These are phyloP conservation scores for Pangasius mekongensis DNA, from an alignment of 2,797 vertebrate genomes.

Conservation along the genomic window DNA sequence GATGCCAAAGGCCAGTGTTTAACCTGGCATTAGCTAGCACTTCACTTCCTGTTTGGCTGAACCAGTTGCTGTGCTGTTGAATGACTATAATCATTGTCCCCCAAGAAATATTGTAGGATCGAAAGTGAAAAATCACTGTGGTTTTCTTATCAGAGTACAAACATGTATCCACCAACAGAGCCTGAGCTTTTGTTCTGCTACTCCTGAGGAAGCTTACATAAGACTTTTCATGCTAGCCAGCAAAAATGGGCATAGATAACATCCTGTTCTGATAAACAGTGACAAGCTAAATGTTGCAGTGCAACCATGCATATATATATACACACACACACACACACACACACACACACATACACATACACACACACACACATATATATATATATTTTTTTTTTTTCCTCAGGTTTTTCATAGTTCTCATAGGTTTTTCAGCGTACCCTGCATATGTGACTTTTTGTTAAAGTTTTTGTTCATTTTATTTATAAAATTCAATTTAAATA, in stretches of 20 bases:
- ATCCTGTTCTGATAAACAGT: neutral
- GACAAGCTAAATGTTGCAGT: neutral
- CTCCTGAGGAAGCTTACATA: constrained; percentile 45
- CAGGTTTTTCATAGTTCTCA: neutral
- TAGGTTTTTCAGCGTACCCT: neutral
- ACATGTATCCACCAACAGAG: constrained; percentile 34
- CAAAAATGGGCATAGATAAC: constrained; percentile 1
- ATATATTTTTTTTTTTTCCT: neutral
- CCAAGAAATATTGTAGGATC: constrained; percentile 33
- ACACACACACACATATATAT: too few species aligned
- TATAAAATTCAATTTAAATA: neutral
- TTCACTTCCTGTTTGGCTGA: constrained; percentile 56
- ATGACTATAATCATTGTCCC: constrained; percentile 23
- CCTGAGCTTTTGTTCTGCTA: constrained; percentile 36
- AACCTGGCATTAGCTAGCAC: constrained; percentile 15
- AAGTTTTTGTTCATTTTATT: neutral
- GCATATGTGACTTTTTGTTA: neutral
- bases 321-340: too few species aligned
- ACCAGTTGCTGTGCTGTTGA: neutral
- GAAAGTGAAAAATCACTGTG: constrained; percentile 15
- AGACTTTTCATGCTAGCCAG: constrained; percentile 20
- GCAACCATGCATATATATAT: neutral
- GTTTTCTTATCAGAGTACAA: constrained; percentile 45
- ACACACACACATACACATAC: too few species aligned
- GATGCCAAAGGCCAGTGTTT: constrained; percentile 9